These are phyloP conservation scores for Hetaerina americana DNA, from an alignment of 1,140 invertebrate genomes.

Conservation along the genomic window DNA sequence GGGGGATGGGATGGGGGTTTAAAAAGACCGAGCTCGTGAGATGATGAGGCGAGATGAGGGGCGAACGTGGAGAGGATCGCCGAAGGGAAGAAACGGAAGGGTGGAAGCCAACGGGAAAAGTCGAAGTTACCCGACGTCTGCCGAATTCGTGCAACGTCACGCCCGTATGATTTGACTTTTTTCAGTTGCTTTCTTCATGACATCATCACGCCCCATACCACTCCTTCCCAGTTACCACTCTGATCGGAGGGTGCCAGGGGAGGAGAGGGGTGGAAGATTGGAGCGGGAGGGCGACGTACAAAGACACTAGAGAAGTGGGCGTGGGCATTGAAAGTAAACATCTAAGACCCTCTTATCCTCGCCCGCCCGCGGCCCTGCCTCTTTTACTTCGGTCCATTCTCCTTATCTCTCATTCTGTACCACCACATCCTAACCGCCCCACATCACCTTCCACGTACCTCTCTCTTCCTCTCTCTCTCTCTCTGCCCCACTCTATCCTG, in stretches of 20 bases:
- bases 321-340: neutral
- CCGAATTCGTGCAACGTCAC: neutral
- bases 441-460: too few relatives aligned
- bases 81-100: neutral
- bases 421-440: neutral
- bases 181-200: neutral
- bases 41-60: too few relatives aligned
- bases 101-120: neutral
- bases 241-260: too few relatives aligned
- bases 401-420: neutral
- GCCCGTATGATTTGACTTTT: neutral
- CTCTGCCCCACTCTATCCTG: neutral
- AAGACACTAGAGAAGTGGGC: too few relatives aligned
- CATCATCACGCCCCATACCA: neutral
- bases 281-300: too few relatives aligned
- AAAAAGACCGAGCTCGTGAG: too few relatives aligned
- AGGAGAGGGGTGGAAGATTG: too few relatives aligned
- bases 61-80: too few relatives aligned
- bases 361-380: too few relatives aligned
- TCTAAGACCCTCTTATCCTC: neutral
- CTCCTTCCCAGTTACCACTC: neutral
- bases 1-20: too few relatives aligned
- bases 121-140: neutral
- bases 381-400: too few relatives aligned
- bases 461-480: too few relatives aligned